Percentiles rank a stretch among this genome's conserved stretches.
Conservation (phyloP, 2,797 vertebrate species). For the Micrastur ruficollis region DNA sequence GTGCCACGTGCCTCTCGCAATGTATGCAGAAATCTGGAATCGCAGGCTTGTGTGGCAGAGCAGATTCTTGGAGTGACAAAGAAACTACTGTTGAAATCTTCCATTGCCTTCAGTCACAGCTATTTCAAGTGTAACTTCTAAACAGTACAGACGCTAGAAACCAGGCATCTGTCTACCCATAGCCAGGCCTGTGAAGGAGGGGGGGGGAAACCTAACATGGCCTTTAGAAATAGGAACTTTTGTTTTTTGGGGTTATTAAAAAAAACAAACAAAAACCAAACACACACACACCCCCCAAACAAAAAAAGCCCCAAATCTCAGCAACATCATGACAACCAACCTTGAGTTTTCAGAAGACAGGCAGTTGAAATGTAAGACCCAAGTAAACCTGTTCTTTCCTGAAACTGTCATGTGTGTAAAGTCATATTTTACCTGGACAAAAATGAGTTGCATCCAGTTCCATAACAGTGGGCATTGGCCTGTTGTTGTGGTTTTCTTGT, state of each 20-base stretch:
- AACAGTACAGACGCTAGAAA: neutral
- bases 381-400: neutral
- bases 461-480: neutral
- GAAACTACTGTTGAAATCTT: neutral
- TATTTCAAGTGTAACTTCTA: neutral
- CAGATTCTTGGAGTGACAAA: neutral
- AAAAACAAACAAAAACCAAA: neutral
- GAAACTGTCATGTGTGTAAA: neutral
- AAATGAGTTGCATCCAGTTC: neutral
- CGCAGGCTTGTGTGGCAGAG: neutral
- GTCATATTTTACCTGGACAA: neutral
- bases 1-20: rapidly evolving
- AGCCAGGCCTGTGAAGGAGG: neutral
- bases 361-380: neutral
- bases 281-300: neutral
- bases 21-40: neutral
- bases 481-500: neutral
- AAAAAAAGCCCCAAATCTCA: neutral
- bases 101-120: neutral
- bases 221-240: neutral
- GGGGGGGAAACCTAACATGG: neutral
- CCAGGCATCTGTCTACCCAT: neutral
- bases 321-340: neutral
- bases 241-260: neutral
- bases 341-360: neutral